phyloP scores from a whole-genome alignment of 2,797 vertebrate genomes.

The Lutjanus campechanus region DNA sequence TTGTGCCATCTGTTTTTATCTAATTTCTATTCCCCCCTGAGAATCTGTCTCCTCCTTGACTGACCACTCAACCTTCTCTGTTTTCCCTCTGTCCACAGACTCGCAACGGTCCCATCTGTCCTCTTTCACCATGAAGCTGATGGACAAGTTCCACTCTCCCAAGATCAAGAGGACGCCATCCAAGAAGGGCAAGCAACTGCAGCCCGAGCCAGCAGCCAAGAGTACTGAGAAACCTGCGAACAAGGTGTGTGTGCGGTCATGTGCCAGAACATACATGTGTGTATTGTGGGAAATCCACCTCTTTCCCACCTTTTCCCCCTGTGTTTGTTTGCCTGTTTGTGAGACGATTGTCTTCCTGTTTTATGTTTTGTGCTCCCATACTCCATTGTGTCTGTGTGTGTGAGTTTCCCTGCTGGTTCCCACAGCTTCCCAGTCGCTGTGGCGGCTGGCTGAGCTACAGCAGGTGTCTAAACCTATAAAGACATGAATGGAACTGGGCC shows the following conservation, averaged over 20 bases:
- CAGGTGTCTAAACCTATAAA: slow-evolving; percentile 73
- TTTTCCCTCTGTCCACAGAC: slow-evolving; percentile 83
- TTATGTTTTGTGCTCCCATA: slow-evolving; percentile 34
- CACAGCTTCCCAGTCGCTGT: slow-evolving; percentile 60
- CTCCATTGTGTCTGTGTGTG: slow-evolving; percentile 66
- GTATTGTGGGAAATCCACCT: slow-evolving; percentile 61
- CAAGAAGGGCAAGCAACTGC: slow-evolving; percentile 96
- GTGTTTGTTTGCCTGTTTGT: slow-evolving; percentile 67
- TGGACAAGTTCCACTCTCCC: slow-evolving; percentile 98
- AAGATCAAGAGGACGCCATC: slow-evolving; percentile 98
- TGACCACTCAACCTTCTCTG: slow-evolving; percentile 41
- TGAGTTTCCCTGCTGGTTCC: slow-evolving; percentile 65
- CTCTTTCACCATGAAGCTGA: slow-evolving; percentile 99
- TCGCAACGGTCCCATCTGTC: slow-evolving; percentile 97
- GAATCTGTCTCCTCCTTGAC: slow-evolving; percentile 35
- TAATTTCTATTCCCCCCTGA: slow-evolving; percentile 21
- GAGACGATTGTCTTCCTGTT: slow-evolving; percentile 62
- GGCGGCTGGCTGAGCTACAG: slow-evolving; percentile 52
- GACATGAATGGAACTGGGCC: slow-evolving; percentile 56
- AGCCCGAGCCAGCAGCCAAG: slow-evolving; percentile 91
- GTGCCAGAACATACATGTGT: slow-evolving; percentile 19
- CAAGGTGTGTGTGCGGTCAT: slow-evolving; percentile 85
- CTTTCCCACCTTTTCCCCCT: slow-evolving; percentile 56
- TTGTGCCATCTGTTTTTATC: slow-evolving; percentile 47
- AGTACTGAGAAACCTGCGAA: slow-evolving; percentile 92